Conservation (phyloP, 2,888 invertebrate genomes). For the Bhutanitis thaidina region DNA sequence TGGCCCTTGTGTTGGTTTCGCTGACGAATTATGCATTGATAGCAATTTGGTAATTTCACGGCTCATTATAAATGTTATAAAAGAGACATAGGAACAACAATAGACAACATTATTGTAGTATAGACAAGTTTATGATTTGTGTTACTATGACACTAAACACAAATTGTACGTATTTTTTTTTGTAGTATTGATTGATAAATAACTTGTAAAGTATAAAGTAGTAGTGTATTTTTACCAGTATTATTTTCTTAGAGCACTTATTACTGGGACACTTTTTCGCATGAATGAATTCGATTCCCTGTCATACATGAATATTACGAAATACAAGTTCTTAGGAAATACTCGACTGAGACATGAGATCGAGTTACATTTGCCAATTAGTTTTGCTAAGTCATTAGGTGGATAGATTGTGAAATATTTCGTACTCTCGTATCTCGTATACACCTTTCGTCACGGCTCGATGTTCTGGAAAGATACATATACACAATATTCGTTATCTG, state of each 20-base stretch:
- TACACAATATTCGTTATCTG: background rate
- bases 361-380: slow-evolving; percentile 15
- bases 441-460: slow-evolving; percentile 6
- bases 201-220: no score
- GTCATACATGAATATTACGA: slow-evolving; percentile 3
- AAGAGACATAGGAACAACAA: no score
- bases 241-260: no score
- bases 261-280: background rate
- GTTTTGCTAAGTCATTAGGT: slow-evolving; percentile 9
- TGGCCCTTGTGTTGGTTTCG: slow-evolving; percentile 35
- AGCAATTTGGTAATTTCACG: background rate
- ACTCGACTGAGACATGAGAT: slow-evolving; percentile 2
- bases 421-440: background rate
- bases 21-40: background rate
- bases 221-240: no score
- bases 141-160: no score
- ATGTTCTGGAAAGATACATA: slow-evolving; percentile 1
- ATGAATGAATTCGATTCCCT: slow-evolving; percentile 3
- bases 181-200: no score
- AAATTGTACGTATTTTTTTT: no score
- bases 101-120: no score
- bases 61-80: no score
- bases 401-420: slow-evolving; percentile 7
- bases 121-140: no score
- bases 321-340: slow-evolving; percentile 4